A percentile compares a stretch with the other conserved stretches of the same genome.
These are phyloP conservation scores for Drosophila murphyi DNA, from an alignment of 1,140 invertebrate species.

Conservation along the genomic window DNA sequence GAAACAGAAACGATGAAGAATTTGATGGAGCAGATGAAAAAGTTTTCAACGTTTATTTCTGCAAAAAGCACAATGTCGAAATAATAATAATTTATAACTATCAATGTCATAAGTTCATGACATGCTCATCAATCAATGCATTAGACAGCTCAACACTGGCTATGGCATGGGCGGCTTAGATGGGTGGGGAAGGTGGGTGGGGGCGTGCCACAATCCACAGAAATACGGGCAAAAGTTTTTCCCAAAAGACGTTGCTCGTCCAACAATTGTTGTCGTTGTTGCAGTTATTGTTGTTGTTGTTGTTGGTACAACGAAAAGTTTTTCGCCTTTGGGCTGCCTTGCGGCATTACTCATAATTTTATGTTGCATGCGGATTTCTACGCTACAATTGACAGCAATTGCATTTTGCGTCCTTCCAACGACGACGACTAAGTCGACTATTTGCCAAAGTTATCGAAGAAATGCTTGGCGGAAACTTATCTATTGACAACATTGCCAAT, in stretches of 20 bases:
- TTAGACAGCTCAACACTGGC: conserved; percentile 67
- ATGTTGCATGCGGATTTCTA: conserved; percentile 61
- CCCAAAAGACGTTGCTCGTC: conserved; percentile 38
- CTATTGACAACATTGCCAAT: conserved; percentile 51
- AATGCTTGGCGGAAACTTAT: conserved; percentile 55
- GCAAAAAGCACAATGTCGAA: conserved; percentile 69
- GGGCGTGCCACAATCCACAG: conserved; percentile 9
- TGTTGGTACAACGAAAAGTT: conserved; percentile 38
- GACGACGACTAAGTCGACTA: conserved; percentile 3
- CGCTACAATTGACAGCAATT: conserved; percentile 76
- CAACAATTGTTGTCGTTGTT: conserved; percentile 19
- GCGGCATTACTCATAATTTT: conserved; percentile 61
- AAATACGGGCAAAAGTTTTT: conserved; percentile 28
- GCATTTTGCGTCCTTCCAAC: conserved; percentile 29
- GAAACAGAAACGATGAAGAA: background rate
- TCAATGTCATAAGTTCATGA: conserved; percentile 83
- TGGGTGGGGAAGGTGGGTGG: background rate
- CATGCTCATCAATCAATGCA: conserved; percentile 80
- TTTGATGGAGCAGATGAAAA: conserved; percentile 23
- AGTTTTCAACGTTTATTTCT: conserved; percentile 49
- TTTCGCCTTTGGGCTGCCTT: conserved; percentile 34
- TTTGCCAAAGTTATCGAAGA: conserved; percentile 62
- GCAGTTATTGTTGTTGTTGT: conserved; percentile 4
- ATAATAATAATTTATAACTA: conserved; percentile 83
- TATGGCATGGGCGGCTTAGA: background rate